Base-by-base conservation (phyloP, 2,797 vertebrate genomes). In the Hemibagrus guttatus region DNA sequence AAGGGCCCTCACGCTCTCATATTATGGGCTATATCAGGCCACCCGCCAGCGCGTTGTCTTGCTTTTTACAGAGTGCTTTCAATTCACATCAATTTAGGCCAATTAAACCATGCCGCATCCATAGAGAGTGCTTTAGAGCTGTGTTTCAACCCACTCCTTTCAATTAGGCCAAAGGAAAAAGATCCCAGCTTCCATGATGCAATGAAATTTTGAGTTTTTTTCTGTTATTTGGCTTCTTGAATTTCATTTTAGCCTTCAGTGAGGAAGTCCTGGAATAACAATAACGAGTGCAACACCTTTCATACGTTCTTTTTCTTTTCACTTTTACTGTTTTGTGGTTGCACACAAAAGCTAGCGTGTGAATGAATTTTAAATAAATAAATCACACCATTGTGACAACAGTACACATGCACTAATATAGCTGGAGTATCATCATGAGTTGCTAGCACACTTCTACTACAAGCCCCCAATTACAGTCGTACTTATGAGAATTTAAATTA, bases 21-120 rank as follows among this genome's bases (percentile, higher is more conserved):
- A 89, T 90, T 91, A 86, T 85, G 59, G 83, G 90, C 89, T 87
- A 88, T 87, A 90, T 91, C 88, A 88, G 90, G 90, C 90, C 78
- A 85, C 86, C 91, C 90, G 93, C 92, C 92, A 89, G 87, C 79
- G 69, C 87, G 83, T 81, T 91, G 91, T 91, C 93, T 93, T 91
- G 89, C 90, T 93, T 93, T 93, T 91, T 93, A 94, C 92, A 90
- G 93, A 94, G 93, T 91, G 84, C 91, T 92, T 94, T 92, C 93
- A 94, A 95, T 94, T 93, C 93, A 94, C 91, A 93, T 92, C 92
- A 93, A 95, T 95, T 95, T 94, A 93, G 92, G 91, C 92, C 93
- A 94, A 94, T 95, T 94, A 94, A 94, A 92, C 87, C 90, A 92
- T 90, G 93, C 93, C 93, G 92, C 87, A 87, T 94, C 90, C 72